Percentiles rank a stretch among this genome's conserved stretches.
Conservation (phyloP, 2,797 vertebrate species). For the Luscinia megarhynchos region DNA sequence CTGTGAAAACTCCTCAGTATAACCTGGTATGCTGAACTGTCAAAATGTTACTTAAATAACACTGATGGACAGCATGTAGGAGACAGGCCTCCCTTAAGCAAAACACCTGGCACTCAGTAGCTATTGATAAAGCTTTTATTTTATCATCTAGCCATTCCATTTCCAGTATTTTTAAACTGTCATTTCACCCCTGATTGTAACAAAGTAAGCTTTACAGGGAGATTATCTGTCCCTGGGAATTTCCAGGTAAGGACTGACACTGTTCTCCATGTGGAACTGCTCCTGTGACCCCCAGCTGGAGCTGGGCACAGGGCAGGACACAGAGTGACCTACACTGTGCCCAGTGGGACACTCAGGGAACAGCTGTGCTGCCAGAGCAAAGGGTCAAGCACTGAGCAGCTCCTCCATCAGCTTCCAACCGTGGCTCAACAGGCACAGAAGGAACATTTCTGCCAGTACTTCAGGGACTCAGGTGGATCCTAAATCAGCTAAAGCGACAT, state of each 20-base stretch:
- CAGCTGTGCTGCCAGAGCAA: not conserved
- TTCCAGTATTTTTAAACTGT: not conserved
- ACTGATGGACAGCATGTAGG: not conserved
- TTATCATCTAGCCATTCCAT: not conserved
- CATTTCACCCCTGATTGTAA: not conserved
- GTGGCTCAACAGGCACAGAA: not conserved
- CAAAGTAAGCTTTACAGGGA: not conserved
- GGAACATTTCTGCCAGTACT: not conserved
- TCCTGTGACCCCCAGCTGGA: not conserved
- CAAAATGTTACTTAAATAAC: not conserved
- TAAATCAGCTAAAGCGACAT: not conserved
- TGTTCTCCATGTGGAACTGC: accelerated
- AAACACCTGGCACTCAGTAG: not conserved
- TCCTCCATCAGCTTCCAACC: not conserved
- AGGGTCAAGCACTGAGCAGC: accelerated
- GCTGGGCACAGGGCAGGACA: not conserved
- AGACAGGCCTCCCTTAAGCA: not conserved
- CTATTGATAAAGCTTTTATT: not conserved
- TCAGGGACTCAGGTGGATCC: not conserved
- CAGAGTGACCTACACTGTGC: not conserved
- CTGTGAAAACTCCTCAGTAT: not conserved
- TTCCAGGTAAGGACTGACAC: no score
- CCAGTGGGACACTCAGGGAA: not conserved
- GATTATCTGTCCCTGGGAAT: not conserved
- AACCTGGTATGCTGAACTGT: not conserved